A percentile compares a stretch with the other conserved stretches of the same genome.
Conservation (phyloP, 2,797 vertebrate genomes). For the Trematomus bernacchii region DNA sequence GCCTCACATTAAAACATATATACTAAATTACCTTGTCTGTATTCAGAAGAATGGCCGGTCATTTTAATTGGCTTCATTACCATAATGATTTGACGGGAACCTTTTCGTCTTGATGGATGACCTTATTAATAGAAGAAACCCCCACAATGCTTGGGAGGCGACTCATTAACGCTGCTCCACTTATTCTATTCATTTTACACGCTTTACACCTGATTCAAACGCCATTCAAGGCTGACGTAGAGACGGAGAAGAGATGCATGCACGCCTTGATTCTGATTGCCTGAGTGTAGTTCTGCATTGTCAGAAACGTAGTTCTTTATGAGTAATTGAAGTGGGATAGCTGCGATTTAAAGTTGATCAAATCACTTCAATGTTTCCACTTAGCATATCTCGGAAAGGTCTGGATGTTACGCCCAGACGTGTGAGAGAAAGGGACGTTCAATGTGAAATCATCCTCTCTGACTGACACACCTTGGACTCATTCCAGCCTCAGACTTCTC, state of each 20-base stretch:
- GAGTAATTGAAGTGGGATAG: background rate
- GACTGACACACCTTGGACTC: conserved; percentile 14
- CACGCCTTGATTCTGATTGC: background rate
- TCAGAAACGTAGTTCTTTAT: background rate
- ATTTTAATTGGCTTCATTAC: conserved; percentile 77
- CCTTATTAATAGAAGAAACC: conserved; percentile 72
- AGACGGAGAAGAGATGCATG: background rate
- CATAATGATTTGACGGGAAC: conserved; percentile 70
- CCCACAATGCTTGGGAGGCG: conserved; percentile 29
- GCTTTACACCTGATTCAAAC: conserved; percentile 22
- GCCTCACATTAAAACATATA: conserved; percentile 46
- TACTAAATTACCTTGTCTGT: conserved; percentile 68
- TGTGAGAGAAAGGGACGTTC: too few relatives aligned
- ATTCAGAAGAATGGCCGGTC: conserved; percentile 51
- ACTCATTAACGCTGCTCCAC: conserved; percentile 50
- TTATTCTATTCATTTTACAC: conserved; percentile 11
- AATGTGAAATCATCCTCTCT: too few relatives aligned
- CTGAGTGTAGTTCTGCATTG: background rate
- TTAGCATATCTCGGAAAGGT: conserved; percentile 1
- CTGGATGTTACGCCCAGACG: background rate
- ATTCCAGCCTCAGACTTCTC: background rate
- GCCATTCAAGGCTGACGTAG: background rate
- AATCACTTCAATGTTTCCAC: conserved; percentile 3
- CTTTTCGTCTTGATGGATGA: conserved; percentile 75
- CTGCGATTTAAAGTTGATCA: background rate